Conservation (phyloP, 64 coral and sea anemone genomes). For the Stichodactyla mertensii region DNA sequence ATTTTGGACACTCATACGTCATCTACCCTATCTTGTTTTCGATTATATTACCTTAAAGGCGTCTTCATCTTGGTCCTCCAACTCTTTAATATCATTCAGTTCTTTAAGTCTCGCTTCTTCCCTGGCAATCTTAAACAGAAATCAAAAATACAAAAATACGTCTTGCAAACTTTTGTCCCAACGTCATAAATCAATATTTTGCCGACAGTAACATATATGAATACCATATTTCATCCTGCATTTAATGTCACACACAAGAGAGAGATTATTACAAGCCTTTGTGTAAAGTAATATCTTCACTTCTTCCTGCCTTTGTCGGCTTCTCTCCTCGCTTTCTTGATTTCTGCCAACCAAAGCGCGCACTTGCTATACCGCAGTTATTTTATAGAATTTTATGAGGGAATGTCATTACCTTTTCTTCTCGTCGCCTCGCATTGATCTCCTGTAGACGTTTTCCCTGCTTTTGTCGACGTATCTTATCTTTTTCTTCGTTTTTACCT, state of each 20-base stretch:
- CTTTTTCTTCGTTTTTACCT: constrained; percentile 42
- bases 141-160: neutral
- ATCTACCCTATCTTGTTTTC: too few species aligned
- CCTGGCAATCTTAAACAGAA: neutral
- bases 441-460: constrained; percentile 90
- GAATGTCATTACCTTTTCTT: constrained; percentile 65
- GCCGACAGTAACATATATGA: too few species aligned
- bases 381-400: too few species aligned
- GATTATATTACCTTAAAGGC: neutral
- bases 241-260: too few species aligned
- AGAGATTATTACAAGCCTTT: too few species aligned
- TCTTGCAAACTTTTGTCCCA: neutral
- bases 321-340: too few species aligned
- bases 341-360: too few species aligned
- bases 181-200: too few species aligned
- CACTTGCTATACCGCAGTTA: too few species aligned
- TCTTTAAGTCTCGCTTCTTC: neutral
- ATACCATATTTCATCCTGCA: too few species aligned
- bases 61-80: neutral
- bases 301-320: too few species aligned
- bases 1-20: neutral
- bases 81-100: constrained; percentile 1
- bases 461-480: constrained; percentile 73
- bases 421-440: constrained; percentile 85
- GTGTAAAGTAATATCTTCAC: too few species aligned